Percentiles rank a stretch among this genome's conserved stretches.
phyloP scores from a whole-genome alignment of 2,113 vertebrate species.

The Mugil cephalus region DNA sequence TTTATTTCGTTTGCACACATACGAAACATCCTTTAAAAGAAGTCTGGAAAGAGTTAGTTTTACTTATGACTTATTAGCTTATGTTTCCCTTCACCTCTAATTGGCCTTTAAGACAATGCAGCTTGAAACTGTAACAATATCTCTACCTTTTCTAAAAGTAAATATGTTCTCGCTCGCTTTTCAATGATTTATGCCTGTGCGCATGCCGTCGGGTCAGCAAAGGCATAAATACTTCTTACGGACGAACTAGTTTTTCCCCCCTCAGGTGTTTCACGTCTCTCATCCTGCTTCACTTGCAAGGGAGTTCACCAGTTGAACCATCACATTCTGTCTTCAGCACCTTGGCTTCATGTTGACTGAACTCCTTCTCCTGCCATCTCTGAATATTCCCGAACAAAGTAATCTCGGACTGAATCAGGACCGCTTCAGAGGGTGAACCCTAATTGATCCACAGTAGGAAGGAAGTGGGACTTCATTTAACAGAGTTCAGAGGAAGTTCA shows the following conservation, averaged over 20 bases:
- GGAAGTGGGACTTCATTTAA: slow-evolving; percentile 5
- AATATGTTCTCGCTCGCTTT: not conserved
- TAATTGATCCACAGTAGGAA: slow-evolving; percentile 17
- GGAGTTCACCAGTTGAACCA: slow-evolving; percentile 4
- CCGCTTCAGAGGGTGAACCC: not conserved
- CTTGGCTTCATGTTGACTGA: not conserved
- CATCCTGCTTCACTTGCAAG: not conserved
- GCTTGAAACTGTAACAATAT: not conserved
- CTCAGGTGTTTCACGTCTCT: not conserved
- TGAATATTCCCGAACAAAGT: not conserved
- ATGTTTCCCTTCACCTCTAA: too few relatives aligned
- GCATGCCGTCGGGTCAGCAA: not conserved
- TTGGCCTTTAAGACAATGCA: not conserved
- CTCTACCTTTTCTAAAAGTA: not conserved
- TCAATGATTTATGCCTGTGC: not conserved
- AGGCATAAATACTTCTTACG: not conserved
- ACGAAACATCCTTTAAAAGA: too few relatives aligned
- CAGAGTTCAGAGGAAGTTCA: slow-evolving; percentile 50
- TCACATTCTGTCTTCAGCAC: slow-evolving; percentile 4
- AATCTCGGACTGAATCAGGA: too few relatives aligned
- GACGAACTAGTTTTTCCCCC: not conserved
- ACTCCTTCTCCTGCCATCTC: too few relatives aligned
- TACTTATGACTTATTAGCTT: too few relatives aligned
- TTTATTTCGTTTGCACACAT: too few relatives aligned
- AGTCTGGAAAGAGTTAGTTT: too few relatives aligned